Evolutionary conservation across 2,113 vertebrate genomes (phyloP).

Genomic region (Dromas ardeola): DNA sequence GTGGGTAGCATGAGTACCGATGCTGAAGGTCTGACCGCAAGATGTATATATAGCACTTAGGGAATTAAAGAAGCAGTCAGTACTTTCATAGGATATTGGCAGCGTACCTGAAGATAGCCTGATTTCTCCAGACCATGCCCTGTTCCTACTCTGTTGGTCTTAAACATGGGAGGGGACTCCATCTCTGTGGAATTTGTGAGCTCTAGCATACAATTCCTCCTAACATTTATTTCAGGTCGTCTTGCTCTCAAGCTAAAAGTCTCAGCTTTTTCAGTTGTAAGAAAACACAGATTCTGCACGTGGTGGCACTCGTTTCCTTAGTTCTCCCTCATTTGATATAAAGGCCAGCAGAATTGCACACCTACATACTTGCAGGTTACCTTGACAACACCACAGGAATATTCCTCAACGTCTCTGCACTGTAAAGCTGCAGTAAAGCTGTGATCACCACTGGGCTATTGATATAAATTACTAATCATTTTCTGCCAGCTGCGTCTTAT

Average conservation of each 20-base stretch:
- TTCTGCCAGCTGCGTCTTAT: background rate
- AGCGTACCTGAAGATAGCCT: background rate
- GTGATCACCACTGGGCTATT: background rate
- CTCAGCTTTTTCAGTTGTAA: background rate
- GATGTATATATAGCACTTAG: background rate
- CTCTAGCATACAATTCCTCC: background rate
- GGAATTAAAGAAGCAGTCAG: background rate
- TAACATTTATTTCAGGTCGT: background rate
- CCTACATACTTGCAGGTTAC: background rate
- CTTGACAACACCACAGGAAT: background rate
- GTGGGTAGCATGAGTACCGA: background rate
- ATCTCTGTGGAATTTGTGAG: background rate
- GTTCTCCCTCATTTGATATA: background rate
- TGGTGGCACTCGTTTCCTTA: background rate
- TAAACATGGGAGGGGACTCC: background rate
- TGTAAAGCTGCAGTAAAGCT: background rate
- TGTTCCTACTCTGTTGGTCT: background rate
- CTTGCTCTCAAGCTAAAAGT: background rate
- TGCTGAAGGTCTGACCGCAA: background rate
- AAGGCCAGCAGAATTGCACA: background rate
- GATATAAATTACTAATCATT: background rate
- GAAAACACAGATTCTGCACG: background rate
- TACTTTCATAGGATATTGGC: background rate
- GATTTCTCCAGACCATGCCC: background rate
- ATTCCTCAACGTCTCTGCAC: background rate